Base-by-base conservation (phyloP, 1,140 invertebrate genomes). In the Eriosoma lanigerum region DNA sequence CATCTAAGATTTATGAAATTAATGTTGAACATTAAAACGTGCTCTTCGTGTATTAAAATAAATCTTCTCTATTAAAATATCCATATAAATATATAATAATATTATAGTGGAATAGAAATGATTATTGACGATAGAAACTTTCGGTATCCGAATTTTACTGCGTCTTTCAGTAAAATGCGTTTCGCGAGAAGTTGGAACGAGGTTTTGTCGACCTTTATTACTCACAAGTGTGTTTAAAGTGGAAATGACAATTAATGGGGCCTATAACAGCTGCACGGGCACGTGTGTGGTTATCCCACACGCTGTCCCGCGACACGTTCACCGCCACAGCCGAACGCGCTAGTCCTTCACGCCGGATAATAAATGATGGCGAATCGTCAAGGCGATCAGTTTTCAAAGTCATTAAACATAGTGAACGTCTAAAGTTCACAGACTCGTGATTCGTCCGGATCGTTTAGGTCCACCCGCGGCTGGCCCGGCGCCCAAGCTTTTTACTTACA, bases 211-310 rank as follows among this genome's bases (percentile, higher is more conserved):
- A 13, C 32, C 75, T 60, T 46, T 76, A 56, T 75, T 15, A 56
- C 72, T 60, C 73, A 60, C 73, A 17, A 19, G 2, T 21, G 2
- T 21, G 38, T 78, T 21, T 26, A 44, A 76, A 56, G 54, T 50
- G 75, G 75, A 78, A 78, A 60, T 38, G 54, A 38, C 75, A 62
- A 78, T 78, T 78, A 78, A 78, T 78, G 75, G 54, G 29, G 52
- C 32, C 50, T 32, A 24, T 44, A 24, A 78, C 75, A 78, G 75
- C 75, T 78, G 75, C 75, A 29, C 75, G 17, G 56, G 75, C 75
- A 78, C 75, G 56, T 78, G 75, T 78, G 75, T 62, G 75, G 75
- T 78, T 78, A 72, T 72, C 68, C 68, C 68, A 72, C 68, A 70
- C 46, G 24, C 26, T 46, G 38, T 17, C 38, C 64, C n/a, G 19